A percentile compares a stretch with the other conserved stretches of the same genome.
phyloP scores from a whole-genome alignment of 1,140 invertebrate genomes.

The Lepidurus apus region DNA sequence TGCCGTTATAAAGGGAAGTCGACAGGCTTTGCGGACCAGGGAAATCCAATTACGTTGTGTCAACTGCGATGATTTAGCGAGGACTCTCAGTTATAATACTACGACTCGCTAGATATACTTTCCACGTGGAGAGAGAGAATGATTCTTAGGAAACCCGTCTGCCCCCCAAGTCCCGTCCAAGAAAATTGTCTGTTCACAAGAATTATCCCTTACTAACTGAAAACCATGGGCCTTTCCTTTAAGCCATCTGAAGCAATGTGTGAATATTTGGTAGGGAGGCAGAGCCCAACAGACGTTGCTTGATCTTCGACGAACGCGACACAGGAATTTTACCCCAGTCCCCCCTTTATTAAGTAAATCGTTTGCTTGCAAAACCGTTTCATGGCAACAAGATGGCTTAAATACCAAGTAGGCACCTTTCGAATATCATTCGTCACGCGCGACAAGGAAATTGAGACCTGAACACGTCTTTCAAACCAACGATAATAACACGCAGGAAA shows the following conservation, averaged over 20 bases:
- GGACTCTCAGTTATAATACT: constrained; percentile 4
- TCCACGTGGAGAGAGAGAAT: neutral
- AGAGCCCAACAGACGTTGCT: neutral
- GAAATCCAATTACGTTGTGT: constrained; percentile 14
- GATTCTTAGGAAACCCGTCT: neutral
- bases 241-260: neutral
- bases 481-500: neutral
- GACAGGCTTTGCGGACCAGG: neutral
- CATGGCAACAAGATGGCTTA: neutral
- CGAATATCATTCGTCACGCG: neutral
- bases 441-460: constrained; percentile 13
- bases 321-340: too few species aligned
- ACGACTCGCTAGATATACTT: neutral
- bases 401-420: neutral
- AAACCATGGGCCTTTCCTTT: neutral
- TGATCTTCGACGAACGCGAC: neutral
- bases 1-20: constrained; percentile 14
- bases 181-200: neutral
- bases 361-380: neutral
- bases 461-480: neutral
- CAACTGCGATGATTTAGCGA: constrained; percentile 19
- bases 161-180: neutral
- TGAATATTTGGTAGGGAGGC: neutral
- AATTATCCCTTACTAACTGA: neutral
- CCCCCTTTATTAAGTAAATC: too few species aligned